These are phyloP conservation scores for Montipora capitata DNA, from an alignment of 92 coral and sea anemone species.

Conservation along the genomic window DNA sequence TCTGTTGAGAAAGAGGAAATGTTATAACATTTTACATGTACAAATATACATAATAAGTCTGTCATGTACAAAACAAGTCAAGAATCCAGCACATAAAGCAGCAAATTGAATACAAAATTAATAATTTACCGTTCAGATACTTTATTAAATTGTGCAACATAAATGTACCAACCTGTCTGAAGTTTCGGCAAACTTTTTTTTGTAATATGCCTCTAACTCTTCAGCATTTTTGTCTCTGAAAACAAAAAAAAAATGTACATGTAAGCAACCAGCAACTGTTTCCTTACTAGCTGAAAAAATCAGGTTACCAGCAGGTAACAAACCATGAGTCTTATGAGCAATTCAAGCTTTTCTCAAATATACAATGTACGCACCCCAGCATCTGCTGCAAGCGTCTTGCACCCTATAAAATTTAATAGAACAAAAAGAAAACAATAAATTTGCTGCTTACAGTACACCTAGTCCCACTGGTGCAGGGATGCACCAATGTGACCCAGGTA, in stretches of 20 bases:
- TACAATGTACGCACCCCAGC: conserved; percentile 79
- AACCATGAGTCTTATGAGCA: neutral
- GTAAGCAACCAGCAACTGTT: no score
- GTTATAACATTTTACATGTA: neutral
- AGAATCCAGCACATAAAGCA: no score
- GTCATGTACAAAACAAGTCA: no score
- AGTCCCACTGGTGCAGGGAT: no score
- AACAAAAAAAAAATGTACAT: neutral
- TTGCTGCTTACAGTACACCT: neutral
- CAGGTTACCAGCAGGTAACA: no score
- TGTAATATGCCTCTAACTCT: conserved; percentile 97
- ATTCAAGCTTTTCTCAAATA: no score
- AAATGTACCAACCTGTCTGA: conserved; percentile 78
- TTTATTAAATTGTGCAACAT: no score
- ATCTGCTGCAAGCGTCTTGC: conserved; percentile 96
- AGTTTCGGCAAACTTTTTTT: conserved; percentile 94
- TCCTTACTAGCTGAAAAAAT: no score
- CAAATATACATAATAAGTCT: no score
- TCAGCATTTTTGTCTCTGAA: conserved; percentile 94
- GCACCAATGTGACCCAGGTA: no score
- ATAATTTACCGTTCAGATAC: no score
- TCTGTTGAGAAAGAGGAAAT: conserved; percentile 51
- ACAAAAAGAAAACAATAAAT: neutral
- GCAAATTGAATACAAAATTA: no score
- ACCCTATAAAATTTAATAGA: conserved; percentile 73